Evolutionary conservation across 1,140 invertebrate genomes (phyloP), one percentile per base, ranked within the genome.

Genomic region (Anagrus nilaparvatae): DNA sequence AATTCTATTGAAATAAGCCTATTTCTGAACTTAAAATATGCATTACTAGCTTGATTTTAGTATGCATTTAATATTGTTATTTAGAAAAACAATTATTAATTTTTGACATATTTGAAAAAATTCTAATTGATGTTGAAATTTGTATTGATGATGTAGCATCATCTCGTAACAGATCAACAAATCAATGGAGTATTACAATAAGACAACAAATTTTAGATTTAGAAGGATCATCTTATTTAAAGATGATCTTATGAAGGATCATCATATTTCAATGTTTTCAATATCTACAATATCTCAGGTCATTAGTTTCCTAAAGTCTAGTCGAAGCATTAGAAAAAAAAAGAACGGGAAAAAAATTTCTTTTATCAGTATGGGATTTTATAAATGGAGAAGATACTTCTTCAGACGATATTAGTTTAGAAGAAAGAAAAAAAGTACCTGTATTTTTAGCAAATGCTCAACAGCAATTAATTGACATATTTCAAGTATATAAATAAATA

Each of bases 131-230:
- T 55, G 61, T 67, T 25, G 70, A 74, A 52, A 59, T 47, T 34
- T 69, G 68, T 21, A 60, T 73, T 40, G 63, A 65, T 42, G 69
- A 68, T 12, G 51, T 60, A 20, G 59, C 54, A 29, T 19, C 61
- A 6, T 63, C 48, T 20, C 54, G 54, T 41, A 52, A 56, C 33
- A 53, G 60, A 41, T 50, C 58, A 12, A 51, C 52, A 16, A 63
- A 59, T 55, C 75, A 69, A 49, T 70, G 70, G 63, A 60, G 61
- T 5, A 65, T 67, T 3, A 62, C 70, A 3, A 65, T 78, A 3
- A 63, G 73, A 20, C 73, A 79, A 47, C 77, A 77, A 51, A 71
- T 81, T 19, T 52, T 72, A 4, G 79, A 82, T 49, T 54, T 81
- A 24, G 79, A 81, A 60, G 71, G 71, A 10, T 67, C 74, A 1